Conservation (phyloP, 2,797 vertebrate species). For the Anabas testudineus region DNA sequence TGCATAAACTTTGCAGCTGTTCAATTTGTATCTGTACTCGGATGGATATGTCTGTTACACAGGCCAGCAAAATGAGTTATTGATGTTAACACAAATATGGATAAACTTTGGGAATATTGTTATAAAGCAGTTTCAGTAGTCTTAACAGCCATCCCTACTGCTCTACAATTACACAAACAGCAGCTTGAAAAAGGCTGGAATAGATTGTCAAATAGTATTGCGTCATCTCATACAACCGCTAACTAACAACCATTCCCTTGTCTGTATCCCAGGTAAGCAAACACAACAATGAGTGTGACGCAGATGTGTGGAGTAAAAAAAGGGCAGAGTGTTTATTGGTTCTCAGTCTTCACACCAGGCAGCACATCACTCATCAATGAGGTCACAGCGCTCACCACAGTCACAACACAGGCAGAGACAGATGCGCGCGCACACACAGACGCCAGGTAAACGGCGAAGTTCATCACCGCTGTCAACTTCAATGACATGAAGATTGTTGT, state of each 20-base stretch:
- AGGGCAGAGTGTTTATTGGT: slow-evolving; percentile 84
- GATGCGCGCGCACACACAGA: slow-evolving; percentile 41
- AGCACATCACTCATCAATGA: slow-evolving; percentile 84
- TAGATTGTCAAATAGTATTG: neutral
- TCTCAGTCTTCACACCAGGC: slow-evolving; percentile 74
- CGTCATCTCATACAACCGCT: neutral
- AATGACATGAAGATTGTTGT: slow-evolving; percentile 19
- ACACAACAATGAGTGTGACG: slow-evolving; percentile 51
- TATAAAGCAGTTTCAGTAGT: neutral
- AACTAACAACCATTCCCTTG: neutral
- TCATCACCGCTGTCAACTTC: slow-evolving; percentile 29
- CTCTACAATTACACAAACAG: slow-evolving; percentile 1
- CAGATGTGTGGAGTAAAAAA: slow-evolving; percentile 78
- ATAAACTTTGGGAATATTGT: neutral
- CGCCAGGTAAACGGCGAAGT: slow-evolving; percentile 41
- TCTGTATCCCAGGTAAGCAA: neutral
- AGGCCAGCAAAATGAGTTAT: no score
- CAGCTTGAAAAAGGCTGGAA: slow-evolving; percentile 2
- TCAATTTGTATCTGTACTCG: slow-evolving; percentile 1
- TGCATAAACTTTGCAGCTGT: neutral
- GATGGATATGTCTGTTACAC: slow-evolving; percentile 7
- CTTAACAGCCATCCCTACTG: neutral
- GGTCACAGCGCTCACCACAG: slow-evolving; percentile 89
- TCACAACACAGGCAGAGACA: slow-evolving; percentile 52
- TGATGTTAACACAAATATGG: neutral